These are phyloP conservation scores for Crocuta crocuta DNA, from an alignment of 2,113 vertebrate species.

Conservation along the genomic window DNA sequence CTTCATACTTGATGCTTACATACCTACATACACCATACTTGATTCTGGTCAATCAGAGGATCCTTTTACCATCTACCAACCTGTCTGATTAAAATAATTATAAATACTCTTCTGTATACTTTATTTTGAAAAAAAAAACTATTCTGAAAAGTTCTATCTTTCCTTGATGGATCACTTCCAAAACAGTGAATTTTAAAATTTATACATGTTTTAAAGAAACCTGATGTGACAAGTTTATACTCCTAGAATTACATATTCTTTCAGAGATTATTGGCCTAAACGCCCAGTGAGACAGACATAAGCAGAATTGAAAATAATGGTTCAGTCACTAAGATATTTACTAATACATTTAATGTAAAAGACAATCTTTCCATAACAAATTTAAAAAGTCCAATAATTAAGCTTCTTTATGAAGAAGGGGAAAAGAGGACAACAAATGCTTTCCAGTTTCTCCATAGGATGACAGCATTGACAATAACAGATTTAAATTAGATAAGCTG, in stretches of 20 bases:
- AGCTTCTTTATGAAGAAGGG: neutral
- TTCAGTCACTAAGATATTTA: slow-evolving; percentile 32
- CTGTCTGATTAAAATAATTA: neutral
- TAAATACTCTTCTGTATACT: neutral
- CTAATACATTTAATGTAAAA: slow-evolving; percentile 42
- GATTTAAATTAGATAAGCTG: neutral
- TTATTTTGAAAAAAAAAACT: neutral
- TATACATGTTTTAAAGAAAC: slow-evolving; percentile 33
- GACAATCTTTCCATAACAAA: slow-evolving; percentile 51
- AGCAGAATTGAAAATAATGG: slow-evolving; percentile 55
- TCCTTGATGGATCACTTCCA: slow-evolving; percentile 47
- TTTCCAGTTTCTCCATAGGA: slow-evolving; percentile 31
- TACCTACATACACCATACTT: no score
- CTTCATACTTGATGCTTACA: no score
- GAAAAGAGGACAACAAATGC: neutral
- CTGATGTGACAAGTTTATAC: slow-evolving; percentile 37
- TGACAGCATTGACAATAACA: neutral
- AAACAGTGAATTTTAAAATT: slow-evolving; percentile 55
- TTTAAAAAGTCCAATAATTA: slow-evolving; percentile 35
- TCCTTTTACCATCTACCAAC: neutral
- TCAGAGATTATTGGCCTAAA: slow-evolving; percentile 43
- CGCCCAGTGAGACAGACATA: slow-evolving; percentile 66
- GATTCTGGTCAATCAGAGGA: neutral
- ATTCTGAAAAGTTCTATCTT: neutral
- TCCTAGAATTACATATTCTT: slow-evolving; percentile 52